These are phyloP conservation scores for Odocoileus hemionus DNA, from an alignment of 2,113 vertebrate genomes.

Conservation along the genomic window DNA sequence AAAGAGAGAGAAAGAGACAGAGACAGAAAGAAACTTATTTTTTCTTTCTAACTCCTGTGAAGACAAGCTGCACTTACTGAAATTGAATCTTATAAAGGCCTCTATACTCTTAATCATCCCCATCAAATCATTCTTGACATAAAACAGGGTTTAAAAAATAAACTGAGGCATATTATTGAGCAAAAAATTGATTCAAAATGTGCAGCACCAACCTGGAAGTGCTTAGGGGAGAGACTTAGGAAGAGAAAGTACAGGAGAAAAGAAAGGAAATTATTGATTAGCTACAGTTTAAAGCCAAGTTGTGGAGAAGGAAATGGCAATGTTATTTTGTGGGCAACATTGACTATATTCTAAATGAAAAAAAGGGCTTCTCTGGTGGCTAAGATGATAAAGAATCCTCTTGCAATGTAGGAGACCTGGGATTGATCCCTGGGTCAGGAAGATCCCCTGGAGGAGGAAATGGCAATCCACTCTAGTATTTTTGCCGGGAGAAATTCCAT, in stretches of 20 bases:
- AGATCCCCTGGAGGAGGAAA: neutral
- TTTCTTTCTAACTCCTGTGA: neutral
- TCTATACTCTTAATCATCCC: neutral
- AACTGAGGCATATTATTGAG: neutral
- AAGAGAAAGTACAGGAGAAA: neutral
- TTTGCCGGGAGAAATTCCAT: neutral
- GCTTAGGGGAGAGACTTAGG: neutral
- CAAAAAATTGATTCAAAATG: neutral
- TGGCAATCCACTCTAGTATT: neutral
- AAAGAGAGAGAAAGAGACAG: neutral
- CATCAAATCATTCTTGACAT: neutral
- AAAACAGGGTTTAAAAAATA: neutral
- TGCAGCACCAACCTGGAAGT: neutral
- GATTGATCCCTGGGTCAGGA: neutral
- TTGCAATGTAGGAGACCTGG: neutral
- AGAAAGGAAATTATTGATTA: neutral
- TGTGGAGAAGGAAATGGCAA: neutral
- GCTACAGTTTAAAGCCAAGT: neutral
- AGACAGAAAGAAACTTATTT: neutral
- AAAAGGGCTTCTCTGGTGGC: neutral
- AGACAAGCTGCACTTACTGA: neutral
- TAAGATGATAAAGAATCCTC: neutral
- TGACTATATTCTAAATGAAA: neutral
- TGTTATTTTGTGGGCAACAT: slow-evolving; percentile 15
- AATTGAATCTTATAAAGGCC: neutral